Percentiles rank a stretch among this genome's conserved stretches.
Conservation (phyloP, 2,797 vertebrate species). For the Neomorphus geoffroyi region DNA sequence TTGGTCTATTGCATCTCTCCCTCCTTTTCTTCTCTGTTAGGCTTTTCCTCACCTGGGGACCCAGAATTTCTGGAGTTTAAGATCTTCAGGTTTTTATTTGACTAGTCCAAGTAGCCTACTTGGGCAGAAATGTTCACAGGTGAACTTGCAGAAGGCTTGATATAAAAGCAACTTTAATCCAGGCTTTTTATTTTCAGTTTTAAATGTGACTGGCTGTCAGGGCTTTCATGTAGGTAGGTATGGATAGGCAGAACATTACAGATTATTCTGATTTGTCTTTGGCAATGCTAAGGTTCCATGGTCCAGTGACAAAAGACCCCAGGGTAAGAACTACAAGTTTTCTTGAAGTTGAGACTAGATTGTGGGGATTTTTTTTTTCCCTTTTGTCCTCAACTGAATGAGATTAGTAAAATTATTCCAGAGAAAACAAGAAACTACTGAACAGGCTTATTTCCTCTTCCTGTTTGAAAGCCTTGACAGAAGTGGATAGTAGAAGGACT, state of each 20-base stretch:
- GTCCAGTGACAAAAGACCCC: neutral
- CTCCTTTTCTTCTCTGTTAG: neutral
- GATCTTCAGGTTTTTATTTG: neutral
- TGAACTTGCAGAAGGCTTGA: neutral
- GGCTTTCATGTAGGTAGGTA: neutral
- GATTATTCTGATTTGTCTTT: neutral
- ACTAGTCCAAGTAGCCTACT: neutral
- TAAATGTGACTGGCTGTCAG: neutral
- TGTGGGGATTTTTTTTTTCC: neutral
- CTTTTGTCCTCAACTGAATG: neutral
- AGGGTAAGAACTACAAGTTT: neutral
- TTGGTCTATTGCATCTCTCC: neutral
- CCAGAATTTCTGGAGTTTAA: neutral
- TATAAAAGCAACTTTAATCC: neutral
- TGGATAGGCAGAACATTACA: neutral
- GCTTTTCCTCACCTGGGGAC: neutral
- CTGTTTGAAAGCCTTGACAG: neutral
- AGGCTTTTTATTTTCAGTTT: neutral
- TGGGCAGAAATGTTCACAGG: neutral
- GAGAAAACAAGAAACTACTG: neutral
- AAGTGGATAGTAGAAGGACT: neutral
- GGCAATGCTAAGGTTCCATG: neutral
- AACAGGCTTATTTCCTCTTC: neutral
- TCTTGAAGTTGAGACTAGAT: neutral
- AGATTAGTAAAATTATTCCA: neutral